Percentiles rank a stretch among this genome's conserved stretches.
Evolutionary conservation across 2,888 invertebrate genomes (phyloP).

Genomic region (Hirtodrosophila histrioides): DNA sequence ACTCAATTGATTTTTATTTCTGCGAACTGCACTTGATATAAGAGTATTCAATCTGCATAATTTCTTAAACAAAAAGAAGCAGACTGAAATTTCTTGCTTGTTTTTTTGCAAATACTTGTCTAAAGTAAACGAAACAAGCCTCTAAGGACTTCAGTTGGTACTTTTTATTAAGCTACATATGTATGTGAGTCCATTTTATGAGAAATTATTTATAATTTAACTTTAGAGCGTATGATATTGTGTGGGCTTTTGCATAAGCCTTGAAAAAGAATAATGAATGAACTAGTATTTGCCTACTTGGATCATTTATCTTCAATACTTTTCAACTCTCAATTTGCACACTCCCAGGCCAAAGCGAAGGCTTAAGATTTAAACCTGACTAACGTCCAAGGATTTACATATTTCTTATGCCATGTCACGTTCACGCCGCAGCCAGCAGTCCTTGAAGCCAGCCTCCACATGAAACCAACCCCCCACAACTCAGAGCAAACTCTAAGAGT

Average conservation of each 20-base stretch:
- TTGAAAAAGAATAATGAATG: conserved; percentile 13
- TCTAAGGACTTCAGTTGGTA: too few species aligned
- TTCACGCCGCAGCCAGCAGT: conserved; percentile 41
- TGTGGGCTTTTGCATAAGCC: not conserved
- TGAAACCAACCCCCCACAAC: conserved; percentile 1
- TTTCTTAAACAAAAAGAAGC: too few species aligned
- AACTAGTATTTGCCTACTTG: conserved; percentile 25
- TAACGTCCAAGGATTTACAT: conserved; percentile 60
- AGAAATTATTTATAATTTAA: too few species aligned
- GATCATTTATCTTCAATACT: conserved; percentile 57
- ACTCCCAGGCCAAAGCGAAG: conserved; percentile 28
- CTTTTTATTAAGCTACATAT: too few species aligned
- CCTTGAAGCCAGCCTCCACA: conserved; percentile 22
- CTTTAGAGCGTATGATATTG: not conserved
- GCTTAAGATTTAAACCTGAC: conserved; percentile 61
- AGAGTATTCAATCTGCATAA: too few species aligned
- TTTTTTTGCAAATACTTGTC: too few species aligned
- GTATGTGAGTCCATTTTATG: too few species aligned
- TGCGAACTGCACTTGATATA: too few species aligned
- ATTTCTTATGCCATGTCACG: conserved; percentile 63
- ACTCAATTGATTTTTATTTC: too few species aligned
- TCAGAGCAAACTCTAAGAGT: conserved; percentile 35
- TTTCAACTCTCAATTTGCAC: conserved; percentile 57
- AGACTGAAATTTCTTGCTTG: too few species aligned
- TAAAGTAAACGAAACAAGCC: too few species aligned